These are phyloP conservation scores for Epizoanthus stellaris DNA, from an alignment of 92 coral and sea anemone genomes.

Conservation along the genomic window DNA sequence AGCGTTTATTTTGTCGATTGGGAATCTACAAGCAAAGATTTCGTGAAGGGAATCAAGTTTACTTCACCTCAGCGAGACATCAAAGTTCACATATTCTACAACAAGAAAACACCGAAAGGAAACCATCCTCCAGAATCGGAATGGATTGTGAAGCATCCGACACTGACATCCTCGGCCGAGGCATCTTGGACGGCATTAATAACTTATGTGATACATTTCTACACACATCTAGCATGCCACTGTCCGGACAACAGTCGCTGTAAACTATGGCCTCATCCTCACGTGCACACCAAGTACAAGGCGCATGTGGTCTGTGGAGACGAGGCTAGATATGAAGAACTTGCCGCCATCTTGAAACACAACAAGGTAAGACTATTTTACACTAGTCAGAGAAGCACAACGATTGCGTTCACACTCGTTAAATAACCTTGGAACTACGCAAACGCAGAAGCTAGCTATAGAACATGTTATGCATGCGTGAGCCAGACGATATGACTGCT, in stretches of 20 bases:
- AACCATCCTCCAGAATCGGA: slow-evolving; percentile 71
- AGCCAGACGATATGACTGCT: too few species aligned
- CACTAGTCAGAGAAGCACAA: neutral
- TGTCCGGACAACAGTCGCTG: slow-evolving; percentile 68
- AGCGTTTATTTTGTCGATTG: slow-evolving; percentile 83
- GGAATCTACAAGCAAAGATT: slow-evolving; percentile 84
- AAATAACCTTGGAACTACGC: too few species aligned
- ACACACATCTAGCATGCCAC: slow-evolving; percentile 77
- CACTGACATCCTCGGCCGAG: slow-evolving; percentile 75
- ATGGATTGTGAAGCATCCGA: slow-evolving; percentile 81
- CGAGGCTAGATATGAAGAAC: slow-evolving; percentile 77
- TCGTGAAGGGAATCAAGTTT: slow-evolving; percentile 78
- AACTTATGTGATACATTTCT: slow-evolving; percentile 82
- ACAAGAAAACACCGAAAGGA: slow-evolving; percentile 72
- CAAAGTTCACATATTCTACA: slow-evolving; percentile 80
- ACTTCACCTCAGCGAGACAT: slow-evolving; percentile 70
- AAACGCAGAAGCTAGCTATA: too few species aligned
- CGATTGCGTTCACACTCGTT: neutral
- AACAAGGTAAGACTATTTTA: slow-evolving; percentile 52
- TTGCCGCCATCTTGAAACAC: slow-evolving; percentile 83
- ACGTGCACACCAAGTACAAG: slow-evolving; percentile 71
- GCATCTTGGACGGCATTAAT: slow-evolving; percentile 90
- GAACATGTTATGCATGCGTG: too few species aligned
- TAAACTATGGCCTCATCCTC: slow-evolving; percentile 73
- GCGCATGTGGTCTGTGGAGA: slow-evolving; percentile 82